Percentiles rank a stretch among this genome's conserved stretches.
These are phyloP conservation scores for Spilarctia lutea DNA, from an alignment of 2,888 invertebrate species.

Conservation along the genomic window DNA sequence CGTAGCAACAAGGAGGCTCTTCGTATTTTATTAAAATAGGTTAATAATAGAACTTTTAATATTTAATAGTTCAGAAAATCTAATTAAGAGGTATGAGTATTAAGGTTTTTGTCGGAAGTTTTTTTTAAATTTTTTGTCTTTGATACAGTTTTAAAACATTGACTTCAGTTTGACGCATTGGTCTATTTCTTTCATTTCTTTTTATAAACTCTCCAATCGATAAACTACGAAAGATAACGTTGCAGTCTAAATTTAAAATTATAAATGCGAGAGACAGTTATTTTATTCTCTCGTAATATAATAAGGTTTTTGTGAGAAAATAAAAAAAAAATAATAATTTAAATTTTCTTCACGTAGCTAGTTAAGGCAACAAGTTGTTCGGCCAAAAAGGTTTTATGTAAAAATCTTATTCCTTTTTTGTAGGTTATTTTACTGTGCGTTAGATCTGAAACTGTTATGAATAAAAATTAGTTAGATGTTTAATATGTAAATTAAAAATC, in stretches of 20 bases:
- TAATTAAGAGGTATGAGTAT: not conserved
- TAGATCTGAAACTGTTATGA: not conserved
- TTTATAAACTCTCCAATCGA: not conserved
- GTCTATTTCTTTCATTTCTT: not conserved
- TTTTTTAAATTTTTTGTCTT: not conserved
- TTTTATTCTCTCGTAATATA: too few species aligned
- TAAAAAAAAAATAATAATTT: too few species aligned
- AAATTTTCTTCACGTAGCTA: not conserved
- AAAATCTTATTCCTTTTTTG: not conserved
- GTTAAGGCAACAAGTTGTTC: not conserved
- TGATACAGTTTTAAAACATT: too few species aligned
- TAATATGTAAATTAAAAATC: not conserved
- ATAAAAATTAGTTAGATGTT: not conserved
- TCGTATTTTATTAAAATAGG: not conserved
- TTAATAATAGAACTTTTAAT: not conserved
- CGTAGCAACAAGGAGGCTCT: not conserved
- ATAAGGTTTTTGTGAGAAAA: not conserved
- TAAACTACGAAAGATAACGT: not conserved
- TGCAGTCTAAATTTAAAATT: too few species aligned
- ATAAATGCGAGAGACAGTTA: too few species aligned
- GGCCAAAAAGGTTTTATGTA: not conserved
- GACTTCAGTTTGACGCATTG: too few species aligned
- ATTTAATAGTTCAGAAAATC: not conserved
- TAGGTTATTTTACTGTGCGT: not conserved
- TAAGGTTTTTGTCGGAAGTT: not conserved